Base-by-base conservation (phyloP, 2,113 vertebrate species). In the Parus major region DNA sequence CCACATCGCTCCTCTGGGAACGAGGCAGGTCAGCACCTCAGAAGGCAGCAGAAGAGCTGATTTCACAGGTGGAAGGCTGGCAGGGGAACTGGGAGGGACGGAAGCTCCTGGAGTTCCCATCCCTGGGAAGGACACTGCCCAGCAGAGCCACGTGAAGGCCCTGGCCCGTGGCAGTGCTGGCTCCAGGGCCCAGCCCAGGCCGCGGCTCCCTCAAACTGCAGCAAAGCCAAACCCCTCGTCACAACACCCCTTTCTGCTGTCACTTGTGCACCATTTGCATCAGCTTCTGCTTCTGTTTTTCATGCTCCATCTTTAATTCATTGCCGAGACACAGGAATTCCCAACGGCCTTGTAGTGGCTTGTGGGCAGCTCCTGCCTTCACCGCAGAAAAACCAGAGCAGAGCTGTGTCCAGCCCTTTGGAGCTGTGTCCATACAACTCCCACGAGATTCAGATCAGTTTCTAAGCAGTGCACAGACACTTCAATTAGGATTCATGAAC, bases 1-100 rank as follows among this genome's bases (percentile, higher is more conserved):
- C 39, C 28, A 0, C 15, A 1, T 0, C 0, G 9, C 11, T 24
- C 78, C 15, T 1, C 14, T 7, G 31, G 52, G 27, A 66, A 53
- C 27, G 21, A 33, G 55, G 50, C 27, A 63, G 71, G 47, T 6
- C 23, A 15, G 13, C 25, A 2, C 8, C 28, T 16, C 5, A 20
- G 24, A 14, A 22, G 11, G 20, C 19, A 28, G 36, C 28, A 25
- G 10, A 56, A 52, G 33, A 42, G 56, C 29, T 7, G 3, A 0
- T 11, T 52, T 7, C 60, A 35, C 4, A 70, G 36, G 76, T 53
- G 46, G 36, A 61, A 36, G 49, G 60, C 63, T 77, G 76, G 18
- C 56, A 79, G 66, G 18, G 64, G 8, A 33, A 18, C 0, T 2
- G 41, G 28, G 42, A 84, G 65, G 41, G 66, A 22, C 5, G 6